Evolutionary conservation across 2,888 invertebrate genomes (phyloP).

Genomic region (Capitulum mitella): DNA sequence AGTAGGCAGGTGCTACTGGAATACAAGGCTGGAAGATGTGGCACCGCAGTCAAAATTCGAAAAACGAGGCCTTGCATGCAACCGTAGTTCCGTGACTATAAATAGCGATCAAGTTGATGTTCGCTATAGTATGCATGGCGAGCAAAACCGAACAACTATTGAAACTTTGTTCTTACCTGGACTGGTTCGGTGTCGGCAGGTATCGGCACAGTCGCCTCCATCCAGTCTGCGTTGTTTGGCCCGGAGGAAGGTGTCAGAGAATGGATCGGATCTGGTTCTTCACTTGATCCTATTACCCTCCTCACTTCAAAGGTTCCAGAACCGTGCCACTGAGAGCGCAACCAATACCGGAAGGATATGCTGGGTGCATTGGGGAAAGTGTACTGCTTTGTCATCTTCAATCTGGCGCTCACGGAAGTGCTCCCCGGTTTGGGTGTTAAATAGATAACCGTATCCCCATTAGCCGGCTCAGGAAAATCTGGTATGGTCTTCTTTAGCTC

Average conservation of each 20-base stretch:
- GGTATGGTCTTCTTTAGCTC: neutral
- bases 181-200: neutral
- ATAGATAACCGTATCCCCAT: neutral
- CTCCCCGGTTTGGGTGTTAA: neutral
- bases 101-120: too few species aligned
- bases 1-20: too few species aligned
- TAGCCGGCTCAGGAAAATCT: neutral
- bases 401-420: neutral
- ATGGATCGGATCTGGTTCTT: neutral
- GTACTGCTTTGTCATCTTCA: neutral
- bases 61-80: too few species aligned
- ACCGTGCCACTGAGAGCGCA: neutral
- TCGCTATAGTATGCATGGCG: too few species aligned
- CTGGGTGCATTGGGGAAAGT: neutral
- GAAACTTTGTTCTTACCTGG: too few species aligned
- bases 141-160: too few species aligned
- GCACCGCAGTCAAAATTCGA: too few species aligned
- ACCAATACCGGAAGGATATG: neutral
- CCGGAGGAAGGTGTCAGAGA: neutral
- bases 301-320: neutral
- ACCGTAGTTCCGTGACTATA: too few species aligned
- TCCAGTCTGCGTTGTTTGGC: neutral
- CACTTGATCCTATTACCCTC: neutral
- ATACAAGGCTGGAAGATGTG: too few species aligned
- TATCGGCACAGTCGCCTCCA: neutral